These are phyloP conservation scores for Drosophila persimilis DNA, from an alignment of 1,140 invertebrate genomes.

Conservation along the genomic window DNA sequence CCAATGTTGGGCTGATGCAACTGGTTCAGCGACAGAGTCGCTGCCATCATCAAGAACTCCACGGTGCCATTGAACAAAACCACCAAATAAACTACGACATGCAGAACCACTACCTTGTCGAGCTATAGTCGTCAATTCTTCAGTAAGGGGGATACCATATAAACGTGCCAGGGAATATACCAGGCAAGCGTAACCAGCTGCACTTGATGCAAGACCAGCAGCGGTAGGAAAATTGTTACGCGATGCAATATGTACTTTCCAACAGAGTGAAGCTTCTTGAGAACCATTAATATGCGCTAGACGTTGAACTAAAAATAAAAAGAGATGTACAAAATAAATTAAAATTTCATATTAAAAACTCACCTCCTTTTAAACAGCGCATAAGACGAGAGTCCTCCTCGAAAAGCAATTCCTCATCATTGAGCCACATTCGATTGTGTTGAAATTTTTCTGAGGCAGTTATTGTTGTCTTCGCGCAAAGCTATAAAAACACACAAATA, in stretches of 20 bases:
- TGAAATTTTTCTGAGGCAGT: constrained; percentile 88
- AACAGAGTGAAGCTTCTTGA: constrained; percentile 84
- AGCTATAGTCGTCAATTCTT: constrained; percentile 93
- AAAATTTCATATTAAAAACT: constrained; percentile 59
- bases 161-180: constrained; percentile 90
- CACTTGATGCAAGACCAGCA: constrained; percentile 98
- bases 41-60: constrained; percentile 87
- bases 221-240: constrained; percentile 99
- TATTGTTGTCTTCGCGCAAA: constrained; percentile 96
- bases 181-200: constrained; percentile 97
- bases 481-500: constrained; percentile 83
- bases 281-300: constrained; percentile 81
- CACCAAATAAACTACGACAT: constrained; percentile 96
- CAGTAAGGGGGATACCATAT: constrained; percentile 88
- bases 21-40: constrained; percentile 93
- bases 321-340: neutral
- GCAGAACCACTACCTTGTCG: constrained; percentile 97
- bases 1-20: constrained; percentile 92
- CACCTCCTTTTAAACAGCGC: constrained; percentile 91
- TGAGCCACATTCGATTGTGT: constrained; percentile 94
- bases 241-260: constrained; percentile 95
- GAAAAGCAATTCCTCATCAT: constrained; percentile 91
- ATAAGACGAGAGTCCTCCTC: constrained; percentile 88
- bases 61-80: constrained; percentile 95
- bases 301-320: constrained; percentile 60